Evolutionary conservation across 2,888 invertebrate species (phyloP), one percentile per base, ranked within the genome.

Genomic region (Spodoptera picta): DNA sequence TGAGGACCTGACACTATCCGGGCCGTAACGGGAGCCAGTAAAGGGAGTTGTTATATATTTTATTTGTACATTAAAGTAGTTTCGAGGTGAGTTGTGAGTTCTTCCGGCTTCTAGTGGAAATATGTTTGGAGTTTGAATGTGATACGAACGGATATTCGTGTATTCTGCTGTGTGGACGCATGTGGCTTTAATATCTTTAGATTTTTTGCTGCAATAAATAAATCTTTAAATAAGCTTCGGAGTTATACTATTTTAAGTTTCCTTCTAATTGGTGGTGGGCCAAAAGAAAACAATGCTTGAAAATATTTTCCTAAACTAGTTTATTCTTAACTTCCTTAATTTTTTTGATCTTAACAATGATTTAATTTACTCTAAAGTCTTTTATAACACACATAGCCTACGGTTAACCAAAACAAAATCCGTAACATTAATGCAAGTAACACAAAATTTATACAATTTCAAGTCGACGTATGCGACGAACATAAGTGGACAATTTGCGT

Each of bases 51-150:
- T 6, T 69, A 49, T 46, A 69, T 73, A 73, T 74, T 69, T 69
- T 50, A 69, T 74, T 58, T 62, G 47, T 27, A n/a, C 53, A 54
- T 59, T 71, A 60, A 74, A 74, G 41, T 73, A 47, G 56, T 53
- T 69, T 60, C 27, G 24, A 57, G 23, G 31, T 50, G 36, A 44
- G 46, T 60, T 60, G 36, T 47, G 60, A 49, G 49, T 49, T 49
- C 60, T 49, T 56, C 49, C 46, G 31, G 19, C n/a, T 24, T 3
- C 41, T 56, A n/a, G 55, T 52, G 55, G 49, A 10, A 5, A 48
- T 49, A 66, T 49, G 42, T 70, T 44, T 10, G 36, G 10, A 36
- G 23, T 51, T 42, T 42, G 42, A 42, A 7, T 51, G 51, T 43
- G 36, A 19, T 19, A 19, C 19, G 19, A 7, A 9, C 9, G 36